Evolutionary conservation across 2,113 vertebrate species (phyloP).

Genomic region (Pedionomus torquatus): DNA sequence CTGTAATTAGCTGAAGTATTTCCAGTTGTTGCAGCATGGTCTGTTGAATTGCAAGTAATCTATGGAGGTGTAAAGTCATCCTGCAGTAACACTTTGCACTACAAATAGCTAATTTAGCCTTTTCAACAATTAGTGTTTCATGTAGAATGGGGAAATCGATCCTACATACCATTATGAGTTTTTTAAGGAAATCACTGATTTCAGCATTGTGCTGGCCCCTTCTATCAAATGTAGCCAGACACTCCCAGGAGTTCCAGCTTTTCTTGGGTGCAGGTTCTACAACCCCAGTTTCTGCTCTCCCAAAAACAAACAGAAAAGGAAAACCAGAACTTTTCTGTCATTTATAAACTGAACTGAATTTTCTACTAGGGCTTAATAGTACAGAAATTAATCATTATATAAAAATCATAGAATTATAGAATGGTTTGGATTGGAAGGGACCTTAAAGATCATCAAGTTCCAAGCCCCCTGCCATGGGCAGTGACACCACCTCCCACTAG

Average conservation of each 20-base stretch:
- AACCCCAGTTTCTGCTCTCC: neutral
- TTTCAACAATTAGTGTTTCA: neutral
- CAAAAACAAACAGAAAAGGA: neutral
- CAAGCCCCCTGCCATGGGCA: too few relatives aligned
- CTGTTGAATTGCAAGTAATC: neutral
- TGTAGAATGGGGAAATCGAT: neutral
- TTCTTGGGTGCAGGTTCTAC: neutral
- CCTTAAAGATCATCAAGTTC: too few relatives aligned
- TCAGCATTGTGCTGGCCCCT: neutral
- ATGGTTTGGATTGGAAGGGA: too few relatives aligned
- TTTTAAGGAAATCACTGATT: neutral
- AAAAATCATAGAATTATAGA: too few relatives aligned
- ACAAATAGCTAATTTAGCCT: neutral
- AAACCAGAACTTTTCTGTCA: neutral
- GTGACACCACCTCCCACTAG: too few relatives aligned
- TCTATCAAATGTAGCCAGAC: neutral
- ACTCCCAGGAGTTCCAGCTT: neutral
- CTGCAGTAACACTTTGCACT: neutral
- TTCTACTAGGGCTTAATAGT: neutral
- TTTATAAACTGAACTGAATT: neutral
- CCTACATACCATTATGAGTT: too few relatives aligned
- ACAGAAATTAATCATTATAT: neutral
- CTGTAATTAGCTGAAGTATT: slow-evolving; percentile 24
- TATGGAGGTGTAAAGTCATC: neutral
- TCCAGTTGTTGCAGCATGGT: neutral